phyloP scores from a whole-genome alignment of 2,797 vertebrate genomes.

The Chiloscyllium punctatum region DNA sequence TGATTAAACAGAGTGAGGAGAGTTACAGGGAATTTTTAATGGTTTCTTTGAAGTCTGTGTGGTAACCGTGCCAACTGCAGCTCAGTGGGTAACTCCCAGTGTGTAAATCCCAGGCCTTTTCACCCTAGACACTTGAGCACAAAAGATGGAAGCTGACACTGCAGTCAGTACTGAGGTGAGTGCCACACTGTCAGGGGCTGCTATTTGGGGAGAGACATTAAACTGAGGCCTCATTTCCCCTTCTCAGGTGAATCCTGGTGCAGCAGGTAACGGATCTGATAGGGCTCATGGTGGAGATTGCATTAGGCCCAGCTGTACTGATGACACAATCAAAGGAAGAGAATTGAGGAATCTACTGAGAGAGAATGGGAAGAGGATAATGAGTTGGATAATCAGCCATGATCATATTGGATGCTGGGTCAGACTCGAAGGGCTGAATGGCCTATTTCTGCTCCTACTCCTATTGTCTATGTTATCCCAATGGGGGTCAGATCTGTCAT shows the following conservation, averaged over 20 bases:
- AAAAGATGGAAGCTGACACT: not conserved
- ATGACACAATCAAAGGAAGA: too few species aligned
- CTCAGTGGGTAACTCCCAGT: not conserved
- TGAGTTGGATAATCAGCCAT: too few species aligned
- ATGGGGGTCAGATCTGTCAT: too few species aligned
- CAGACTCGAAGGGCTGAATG: too few species aligned
- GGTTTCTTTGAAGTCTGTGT: not conserved
- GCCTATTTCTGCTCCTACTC: too few species aligned
- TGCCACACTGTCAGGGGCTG: not conserved
- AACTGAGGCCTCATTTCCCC: not conserved
- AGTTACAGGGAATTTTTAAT: not conserved
- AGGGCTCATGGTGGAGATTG: too few species aligned
- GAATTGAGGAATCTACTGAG: too few species aligned
- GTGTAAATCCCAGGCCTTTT: not conserved
- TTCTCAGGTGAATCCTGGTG: not conserved
- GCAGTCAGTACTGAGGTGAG: not conserved
- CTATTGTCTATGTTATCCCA: too few species aligned
- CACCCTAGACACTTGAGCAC: not conserved
- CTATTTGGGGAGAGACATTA: not conserved
- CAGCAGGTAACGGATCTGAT: too few species aligned
- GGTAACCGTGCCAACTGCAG: not conserved
- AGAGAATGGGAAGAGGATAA: too few species aligned
- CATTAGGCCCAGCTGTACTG: too few species aligned
- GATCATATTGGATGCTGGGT: too few species aligned
- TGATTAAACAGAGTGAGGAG: not conserved